Percentiles rank a stretch among this genome's conserved stretches.
phyloP scores from a whole-genome alignment of 2,797 vertebrate species.

The Chiroxiphia lanceolata region DNA sequence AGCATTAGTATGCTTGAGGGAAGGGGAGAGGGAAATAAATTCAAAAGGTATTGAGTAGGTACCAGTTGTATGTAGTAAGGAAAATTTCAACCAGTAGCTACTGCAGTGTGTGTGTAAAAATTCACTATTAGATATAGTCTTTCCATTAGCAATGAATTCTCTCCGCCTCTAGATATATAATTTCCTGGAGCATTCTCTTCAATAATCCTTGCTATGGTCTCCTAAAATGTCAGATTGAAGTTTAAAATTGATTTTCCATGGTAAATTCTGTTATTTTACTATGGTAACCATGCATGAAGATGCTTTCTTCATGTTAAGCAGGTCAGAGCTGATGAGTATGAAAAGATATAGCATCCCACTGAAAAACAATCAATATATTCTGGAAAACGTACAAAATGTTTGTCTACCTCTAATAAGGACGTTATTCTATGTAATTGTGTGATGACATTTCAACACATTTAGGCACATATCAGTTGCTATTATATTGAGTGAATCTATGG shows the following conservation, averaged over 20 bases:
- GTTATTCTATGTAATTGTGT: not conserved
- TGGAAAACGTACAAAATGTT: not conserved
- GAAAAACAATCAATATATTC: not conserved
- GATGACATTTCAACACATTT: not conserved
- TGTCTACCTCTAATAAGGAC: not conserved
- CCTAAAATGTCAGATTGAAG: not conserved
- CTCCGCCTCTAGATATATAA: not conserved
- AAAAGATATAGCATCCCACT: not conserved
- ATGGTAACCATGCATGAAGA: not conserved
- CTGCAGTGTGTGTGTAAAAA: not conserved
- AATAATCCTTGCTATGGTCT: not conserved
- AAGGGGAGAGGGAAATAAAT: not conserved
- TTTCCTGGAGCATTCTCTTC: not conserved
- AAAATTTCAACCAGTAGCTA: not conserved
- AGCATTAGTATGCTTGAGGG: not conserved
- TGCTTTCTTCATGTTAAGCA: not conserved
- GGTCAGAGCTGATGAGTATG: not conserved
- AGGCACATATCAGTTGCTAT: not conserved
- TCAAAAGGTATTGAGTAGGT: not conserved
- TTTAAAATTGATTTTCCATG: not conserved
- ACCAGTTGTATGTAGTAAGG: not conserved
- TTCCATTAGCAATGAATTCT: not conserved
- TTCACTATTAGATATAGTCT: not conserved
- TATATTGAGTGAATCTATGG: not conserved
- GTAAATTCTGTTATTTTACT: not conserved